A percentile compares a stretch with the other conserved stretches of the same genome.
phyloP scores from a whole-genome alignment of 2,888 invertebrate genomes.

The Volucella inflata region DNA sequence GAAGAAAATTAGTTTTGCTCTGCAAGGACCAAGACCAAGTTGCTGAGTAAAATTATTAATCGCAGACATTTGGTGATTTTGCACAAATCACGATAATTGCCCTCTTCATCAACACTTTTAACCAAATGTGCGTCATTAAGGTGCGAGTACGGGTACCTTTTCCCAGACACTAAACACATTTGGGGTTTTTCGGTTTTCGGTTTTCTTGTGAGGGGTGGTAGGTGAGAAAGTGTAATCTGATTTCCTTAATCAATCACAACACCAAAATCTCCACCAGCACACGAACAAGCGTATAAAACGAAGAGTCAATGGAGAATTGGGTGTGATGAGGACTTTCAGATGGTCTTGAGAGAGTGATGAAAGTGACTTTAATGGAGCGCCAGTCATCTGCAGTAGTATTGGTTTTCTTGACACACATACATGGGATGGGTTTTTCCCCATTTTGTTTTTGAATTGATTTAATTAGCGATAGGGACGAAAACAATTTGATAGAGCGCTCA shows the following conservation, averaged over 20 bases:
- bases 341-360: constrained; percentile 30
- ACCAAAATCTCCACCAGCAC: constrained; percentile 20
- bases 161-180: constrained; percentile 16
- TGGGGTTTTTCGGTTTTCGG: background rate
- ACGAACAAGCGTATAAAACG: constrained; percentile 1
- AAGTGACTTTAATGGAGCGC: constrained; percentile 54
- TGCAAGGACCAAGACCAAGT: background rate
- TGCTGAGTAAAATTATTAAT: constrained; percentile 29
- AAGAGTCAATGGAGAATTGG: constrained; percentile 22
- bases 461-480: constrained; percentile 61
- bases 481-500: constrained; percentile 66
- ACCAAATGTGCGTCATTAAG: constrained; percentile 33
- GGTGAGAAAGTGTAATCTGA: constrained; percentile 46
- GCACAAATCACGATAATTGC: constrained; percentile 58
- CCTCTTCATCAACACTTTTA: constrained; percentile 51
- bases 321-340: constrained; percentile 16
- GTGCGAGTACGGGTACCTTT: background rate
- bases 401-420: constrained; percentile 21
- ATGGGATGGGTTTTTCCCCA: constrained; percentile 6
- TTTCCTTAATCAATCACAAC: constrained; percentile 70
- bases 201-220: background rate
- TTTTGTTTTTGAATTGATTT: constrained; percentile 63
- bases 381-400: constrained; percentile 17
- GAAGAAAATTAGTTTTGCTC: background rate
- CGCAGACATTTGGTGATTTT: constrained; percentile 25